These are phyloP conservation scores for Aphaenogaster ashmeadi DNA, from an alignment of 1,140 invertebrate species.

Conservation along the genomic window DNA sequence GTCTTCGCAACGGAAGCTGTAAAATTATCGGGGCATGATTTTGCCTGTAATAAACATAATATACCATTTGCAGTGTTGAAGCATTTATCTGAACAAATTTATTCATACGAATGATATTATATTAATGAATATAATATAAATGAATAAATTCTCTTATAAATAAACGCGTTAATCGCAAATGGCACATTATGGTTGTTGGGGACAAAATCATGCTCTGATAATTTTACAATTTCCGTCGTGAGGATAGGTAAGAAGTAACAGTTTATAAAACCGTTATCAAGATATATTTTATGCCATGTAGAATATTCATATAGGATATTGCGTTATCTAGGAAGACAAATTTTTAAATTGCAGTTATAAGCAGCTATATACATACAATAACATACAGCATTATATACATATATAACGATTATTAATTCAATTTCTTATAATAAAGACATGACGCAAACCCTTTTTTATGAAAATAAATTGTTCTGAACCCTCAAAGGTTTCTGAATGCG, in stretches of 20 bases:
- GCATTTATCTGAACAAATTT: slow-evolving; percentile 20
- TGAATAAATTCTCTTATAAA: slow-evolving; percentile 25
- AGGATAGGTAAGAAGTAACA: not conserved
- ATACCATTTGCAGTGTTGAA: slow-evolving; percentile 12
- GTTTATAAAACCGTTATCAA: not conserved
- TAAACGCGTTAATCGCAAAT: slow-evolving; percentile 14
- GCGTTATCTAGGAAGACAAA: not conserved
- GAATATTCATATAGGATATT: not conserved
- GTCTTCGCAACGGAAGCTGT: not conserved
- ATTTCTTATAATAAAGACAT: not conserved
- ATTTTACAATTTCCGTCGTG: slow-evolving; percentile 10
- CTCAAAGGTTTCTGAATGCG: not conserved
- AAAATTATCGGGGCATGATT: slow-evolving; percentile 18
- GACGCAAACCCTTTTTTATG: not conserved
- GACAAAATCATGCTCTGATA: slow-evolving; percentile 4
- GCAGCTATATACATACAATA: not conserved
- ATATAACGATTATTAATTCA: not conserved
- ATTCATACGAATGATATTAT: slow-evolving; percentile 29
- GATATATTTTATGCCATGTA: not conserved
- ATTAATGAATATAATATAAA: slow-evolving; percentile 32
- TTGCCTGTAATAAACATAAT: slow-evolving; percentile 12
- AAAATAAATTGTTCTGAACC: not conserved
- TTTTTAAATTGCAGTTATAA: not conserved
- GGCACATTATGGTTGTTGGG: slow-evolving; percentile 1
- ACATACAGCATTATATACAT: not conserved